Percentiles rank a stretch among this genome's conserved stretches.
Evolutionary conservation across 2,888 invertebrate genomes (phyloP).

Genomic region (Desoria tigrina): DNA sequence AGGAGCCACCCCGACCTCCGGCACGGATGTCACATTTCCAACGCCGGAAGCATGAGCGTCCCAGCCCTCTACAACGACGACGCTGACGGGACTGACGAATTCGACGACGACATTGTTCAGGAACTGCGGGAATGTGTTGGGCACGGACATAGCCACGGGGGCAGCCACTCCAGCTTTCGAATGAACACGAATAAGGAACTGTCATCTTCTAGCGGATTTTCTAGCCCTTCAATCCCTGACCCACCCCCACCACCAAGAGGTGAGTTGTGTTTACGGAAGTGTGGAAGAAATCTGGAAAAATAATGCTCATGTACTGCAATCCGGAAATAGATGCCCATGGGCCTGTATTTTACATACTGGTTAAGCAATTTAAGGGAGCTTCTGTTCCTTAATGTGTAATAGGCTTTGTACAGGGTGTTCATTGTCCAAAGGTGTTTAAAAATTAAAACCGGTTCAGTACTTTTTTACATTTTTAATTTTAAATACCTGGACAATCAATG

Average conservation of each 20-base stretch:
- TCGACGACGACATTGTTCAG: conserved; percentile 49
- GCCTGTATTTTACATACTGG: background rate
- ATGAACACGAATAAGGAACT: conserved; percentile 49
- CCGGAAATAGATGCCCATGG: background rate
- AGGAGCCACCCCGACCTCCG: conserved; percentile 47
- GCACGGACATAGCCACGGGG: conserved; percentile 33
- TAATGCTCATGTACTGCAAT: background rate
- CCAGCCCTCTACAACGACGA: conserved; percentile 47
- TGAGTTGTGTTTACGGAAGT: conserved; percentile 20
- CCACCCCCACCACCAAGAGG: conserved; percentile 53
- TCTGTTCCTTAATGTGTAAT: no score
- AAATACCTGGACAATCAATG: no score
- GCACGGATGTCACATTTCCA: conserved; percentile 25
- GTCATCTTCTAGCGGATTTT: conserved; percentile 51
- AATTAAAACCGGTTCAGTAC: no score
- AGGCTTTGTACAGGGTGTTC: no score
- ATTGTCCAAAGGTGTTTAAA: no score
- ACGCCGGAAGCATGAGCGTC: conserved; percentile 40
- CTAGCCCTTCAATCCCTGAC: conserved; percentile 51
- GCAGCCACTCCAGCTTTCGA: conserved; percentile 40
- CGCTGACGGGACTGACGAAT: conserved; percentile 38
- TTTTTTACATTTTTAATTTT: no score
- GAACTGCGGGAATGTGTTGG: conserved; percentile 45
- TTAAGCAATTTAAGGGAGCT: no score
- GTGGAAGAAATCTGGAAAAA: background rate